Evolutionary conservation across 2,888 invertebrate species (phyloP).

Genomic region (Escarpia spicata): DNA sequence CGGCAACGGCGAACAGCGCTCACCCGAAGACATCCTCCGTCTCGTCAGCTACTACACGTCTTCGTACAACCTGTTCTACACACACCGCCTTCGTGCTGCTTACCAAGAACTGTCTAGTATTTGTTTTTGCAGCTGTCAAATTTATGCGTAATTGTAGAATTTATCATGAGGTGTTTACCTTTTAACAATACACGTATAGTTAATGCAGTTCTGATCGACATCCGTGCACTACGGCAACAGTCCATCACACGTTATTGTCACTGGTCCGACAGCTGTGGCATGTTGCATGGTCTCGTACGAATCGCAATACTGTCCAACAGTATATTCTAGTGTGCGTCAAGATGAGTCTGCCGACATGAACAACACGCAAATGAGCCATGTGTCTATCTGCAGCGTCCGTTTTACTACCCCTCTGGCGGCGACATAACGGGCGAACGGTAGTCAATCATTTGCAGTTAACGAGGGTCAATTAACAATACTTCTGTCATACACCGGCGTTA

Average conservation of each 20-base stretch:
- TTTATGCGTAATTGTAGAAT: background rate
- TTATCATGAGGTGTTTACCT: no score
- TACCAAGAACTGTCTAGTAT: background rate
- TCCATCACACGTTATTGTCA: no score
- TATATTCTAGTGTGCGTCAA: background rate
- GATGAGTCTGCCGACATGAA: background rate
- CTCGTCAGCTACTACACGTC: background rate
- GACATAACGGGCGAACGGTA: background rate
- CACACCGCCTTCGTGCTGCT: background rate
- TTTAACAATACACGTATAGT: background rate
- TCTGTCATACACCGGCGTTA: background rate
- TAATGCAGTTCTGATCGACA: background rate
- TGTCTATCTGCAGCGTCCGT: background rate
- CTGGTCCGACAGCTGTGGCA: no score
- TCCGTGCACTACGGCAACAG: no score
- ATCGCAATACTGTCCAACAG: background rate
- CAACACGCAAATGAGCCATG: background rate
- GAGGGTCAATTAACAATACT: slow-evolving; percentile 12
- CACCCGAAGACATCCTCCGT: background rate
- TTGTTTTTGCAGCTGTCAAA: background rate
- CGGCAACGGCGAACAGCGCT: background rate
- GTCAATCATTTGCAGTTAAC: slow-evolving; percentile 3
- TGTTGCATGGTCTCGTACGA: background rate
- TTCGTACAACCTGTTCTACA: background rate
- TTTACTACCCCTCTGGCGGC: slow-evolving; percentile 13